Conservation (phyloP, 2,888 invertebrate genomes). For the Lasioglossum figueresi region DNA sequence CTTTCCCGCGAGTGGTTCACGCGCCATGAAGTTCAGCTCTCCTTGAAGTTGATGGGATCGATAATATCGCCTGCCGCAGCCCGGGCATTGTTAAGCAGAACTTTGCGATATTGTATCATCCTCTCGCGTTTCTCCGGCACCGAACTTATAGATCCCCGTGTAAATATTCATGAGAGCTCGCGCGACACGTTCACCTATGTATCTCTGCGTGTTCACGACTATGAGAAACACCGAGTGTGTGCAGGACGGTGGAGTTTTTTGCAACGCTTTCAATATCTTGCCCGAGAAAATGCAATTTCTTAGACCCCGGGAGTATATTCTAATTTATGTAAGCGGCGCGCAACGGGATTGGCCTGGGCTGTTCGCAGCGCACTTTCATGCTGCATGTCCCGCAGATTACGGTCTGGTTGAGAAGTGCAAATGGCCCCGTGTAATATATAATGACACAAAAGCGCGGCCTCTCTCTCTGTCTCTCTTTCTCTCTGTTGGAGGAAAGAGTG, state of each 20-base stretch:
- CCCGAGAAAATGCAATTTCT: conserved; percentile 43
- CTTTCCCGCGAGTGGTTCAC: background rate
- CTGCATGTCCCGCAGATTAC: conserved; percentile 49
- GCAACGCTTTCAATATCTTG: conserved; percentile 36
- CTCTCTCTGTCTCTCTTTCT: conserved; percentile 17
- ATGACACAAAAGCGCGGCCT: conserved; percentile 50
- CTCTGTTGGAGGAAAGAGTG: conserved; percentile 1
- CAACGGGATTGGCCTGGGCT: conserved; percentile 53
- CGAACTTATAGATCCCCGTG: conserved; percentile 25
- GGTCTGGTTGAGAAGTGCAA: conserved; percentile 53
- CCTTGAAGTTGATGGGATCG: background rate
- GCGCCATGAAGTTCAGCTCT: background rate
- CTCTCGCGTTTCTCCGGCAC: conserved; percentile 4
- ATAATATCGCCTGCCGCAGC: background rate
- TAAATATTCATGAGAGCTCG: conserved; percentile 48
- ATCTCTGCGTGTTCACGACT: background rate
- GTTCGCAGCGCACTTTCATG: conserved; percentile 41
- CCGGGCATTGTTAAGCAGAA: background rate
- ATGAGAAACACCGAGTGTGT: background rate
- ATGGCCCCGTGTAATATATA: conserved; percentile 52
- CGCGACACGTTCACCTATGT: background rate
- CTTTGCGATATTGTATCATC: background rate
- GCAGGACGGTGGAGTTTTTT: conserved; percentile 1
- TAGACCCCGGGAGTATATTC: conserved; percentile 44
- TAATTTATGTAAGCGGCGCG: conserved; percentile 57